These are phyloP conservation scores for Cylloceria caligata DNA, from an alignment of 2,888 invertebrate species.

Conservation along the genomic window DNA sequence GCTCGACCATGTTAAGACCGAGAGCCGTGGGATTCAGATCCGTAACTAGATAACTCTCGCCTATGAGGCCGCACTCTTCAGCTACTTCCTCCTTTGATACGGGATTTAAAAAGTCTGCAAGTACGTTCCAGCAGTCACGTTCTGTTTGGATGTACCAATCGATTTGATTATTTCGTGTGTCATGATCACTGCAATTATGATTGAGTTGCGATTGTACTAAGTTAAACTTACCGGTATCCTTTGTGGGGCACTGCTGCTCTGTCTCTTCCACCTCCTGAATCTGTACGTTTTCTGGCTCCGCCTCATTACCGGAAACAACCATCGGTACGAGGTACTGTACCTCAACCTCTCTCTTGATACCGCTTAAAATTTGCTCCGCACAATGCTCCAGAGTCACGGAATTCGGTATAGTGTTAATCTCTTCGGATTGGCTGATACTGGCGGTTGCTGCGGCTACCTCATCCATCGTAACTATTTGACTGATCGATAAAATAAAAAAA, in stretches of 20 bases:
- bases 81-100: conserved; percentile 93
- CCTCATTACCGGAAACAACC: conserved; percentile 74
- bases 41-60: conserved; percentile 86
- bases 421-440: conserved; percentile 84
- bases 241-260: conserved; percentile 74
- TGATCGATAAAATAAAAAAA: conserved; percentile 48
- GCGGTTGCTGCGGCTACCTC: conserved; percentile 87
- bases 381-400: conserved; percentile 85
- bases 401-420: conserved; percentile 73
- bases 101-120: conserved; percentile 86
- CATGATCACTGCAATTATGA: not conserved
- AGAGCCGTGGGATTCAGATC: conserved; percentile 86
- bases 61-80: conserved; percentile 91
- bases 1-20: conserved; percentile 85
- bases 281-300: conserved; percentile 52
- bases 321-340: conserved; percentile 86
- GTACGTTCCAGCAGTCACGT: conserved; percentile 71
- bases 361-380: conserved; percentile 87
- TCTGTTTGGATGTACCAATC: conserved; percentile 62
- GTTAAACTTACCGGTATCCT: conserved; percentile 79
- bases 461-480: conserved; percentile 79
- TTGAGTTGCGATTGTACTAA: not conserved
- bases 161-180: conserved; percentile 55
- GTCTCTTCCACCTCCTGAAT: conserved; percentile 69
- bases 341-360: conserved; percentile 87